A percentile compares a stretch with the other conserved stretches of the same genome.
phyloP scores from a whole-genome alignment of 1,140 invertebrate genomes.

The Mylabris phalerata region DNA sequence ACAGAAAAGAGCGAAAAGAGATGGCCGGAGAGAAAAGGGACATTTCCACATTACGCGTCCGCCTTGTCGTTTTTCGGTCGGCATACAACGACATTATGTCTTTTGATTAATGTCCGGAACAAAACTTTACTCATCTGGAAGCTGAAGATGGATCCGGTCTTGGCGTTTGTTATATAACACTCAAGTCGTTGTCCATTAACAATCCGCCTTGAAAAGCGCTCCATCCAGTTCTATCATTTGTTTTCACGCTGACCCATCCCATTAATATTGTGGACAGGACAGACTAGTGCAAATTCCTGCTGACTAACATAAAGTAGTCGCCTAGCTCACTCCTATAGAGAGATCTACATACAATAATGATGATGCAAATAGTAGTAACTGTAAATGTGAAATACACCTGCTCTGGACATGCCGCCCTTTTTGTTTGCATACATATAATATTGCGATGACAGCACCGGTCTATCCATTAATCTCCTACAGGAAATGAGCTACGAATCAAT shows the following conservation, averaged over 20 bases:
- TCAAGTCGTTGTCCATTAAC: slow-evolving; percentile 12
- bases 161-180: slow-evolving; percentile 8
- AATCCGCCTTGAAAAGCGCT: slow-evolving; percentile 5
- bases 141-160: not conserved
- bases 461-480: slow-evolving; percentile 30
- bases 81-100: slow-evolving; percentile 4
- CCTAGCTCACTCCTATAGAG: slow-evolving; percentile 3
- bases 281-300: slow-evolving; percentile 4
- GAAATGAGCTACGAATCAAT: slow-evolving; percentile 30
- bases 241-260: slow-evolving; percentile 7
- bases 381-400: slow-evolving; percentile 14
- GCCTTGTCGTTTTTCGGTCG: too few species aligned
- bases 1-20: too few species aligned
- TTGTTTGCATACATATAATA: slow-evolving; percentile 32
- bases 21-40: too few species aligned
- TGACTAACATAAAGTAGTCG: slow-evolving; percentile 5
- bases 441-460: slow-evolving; percentile 29
- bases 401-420: slow-evolving; percentile 24
- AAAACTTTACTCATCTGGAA: slow-evolving; percentile 12
- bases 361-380: slow-evolving; percentile 10
- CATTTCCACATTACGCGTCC: too few species aligned
- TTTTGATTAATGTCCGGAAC: slow-evolving; percentile 12
- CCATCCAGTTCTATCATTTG: slow-evolving; percentile 11
- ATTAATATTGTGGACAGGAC: slow-evolving; percentile 3
- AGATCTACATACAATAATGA: not conserved